phyloP scores from a whole-genome alignment of 2,113 vertebrate genomes.

The Protomyctophum bolini region DNA sequence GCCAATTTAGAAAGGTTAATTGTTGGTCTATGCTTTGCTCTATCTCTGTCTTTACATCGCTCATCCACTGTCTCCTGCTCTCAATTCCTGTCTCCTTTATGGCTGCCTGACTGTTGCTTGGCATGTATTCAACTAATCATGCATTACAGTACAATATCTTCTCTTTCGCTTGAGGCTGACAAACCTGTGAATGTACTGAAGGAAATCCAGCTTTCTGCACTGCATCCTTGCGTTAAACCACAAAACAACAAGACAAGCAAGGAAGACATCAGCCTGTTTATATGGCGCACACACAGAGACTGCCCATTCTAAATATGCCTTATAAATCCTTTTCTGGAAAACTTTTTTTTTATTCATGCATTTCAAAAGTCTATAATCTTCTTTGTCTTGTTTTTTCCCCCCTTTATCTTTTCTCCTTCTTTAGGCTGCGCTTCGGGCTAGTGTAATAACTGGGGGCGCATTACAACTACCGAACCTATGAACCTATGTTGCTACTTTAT shows the following conservation, averaged over 20 bases:
- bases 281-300: slow-evolving; percentile 6
- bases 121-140: not conserved
- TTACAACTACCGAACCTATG: too few relatives aligned
- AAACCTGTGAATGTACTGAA: slow-evolving; percentile 48
- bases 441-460: too few relatives aligned
- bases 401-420: too few relatives aligned
- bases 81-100: not conserved
- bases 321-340: too few relatives aligned
- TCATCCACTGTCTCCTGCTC: not conserved
- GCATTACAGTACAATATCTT: not conserved
- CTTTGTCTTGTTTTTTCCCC: too few relatives aligned
- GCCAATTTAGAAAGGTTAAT: slow-evolving; percentile 3
- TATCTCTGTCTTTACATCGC: not conserved
- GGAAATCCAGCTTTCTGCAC: slow-evolving; percentile 13
- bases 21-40: not conserved
- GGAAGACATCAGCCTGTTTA: slow-evolving; percentile 35
- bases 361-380: not conserved
- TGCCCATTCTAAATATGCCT: not conserved
- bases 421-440: too few relatives aligned
- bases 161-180: slow-evolving; percentile 8
- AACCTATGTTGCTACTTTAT: too few relatives aligned
- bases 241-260: slow-evolving; percentile 37
- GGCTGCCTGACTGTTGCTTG: not conserved
- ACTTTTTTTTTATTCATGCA: not conserved
- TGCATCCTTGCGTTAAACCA: slow-evolving; percentile 22